phyloP scores from a whole-genome alignment of 2,797 vertebrate genomes.

The Oryzias sinensis region DNA sequence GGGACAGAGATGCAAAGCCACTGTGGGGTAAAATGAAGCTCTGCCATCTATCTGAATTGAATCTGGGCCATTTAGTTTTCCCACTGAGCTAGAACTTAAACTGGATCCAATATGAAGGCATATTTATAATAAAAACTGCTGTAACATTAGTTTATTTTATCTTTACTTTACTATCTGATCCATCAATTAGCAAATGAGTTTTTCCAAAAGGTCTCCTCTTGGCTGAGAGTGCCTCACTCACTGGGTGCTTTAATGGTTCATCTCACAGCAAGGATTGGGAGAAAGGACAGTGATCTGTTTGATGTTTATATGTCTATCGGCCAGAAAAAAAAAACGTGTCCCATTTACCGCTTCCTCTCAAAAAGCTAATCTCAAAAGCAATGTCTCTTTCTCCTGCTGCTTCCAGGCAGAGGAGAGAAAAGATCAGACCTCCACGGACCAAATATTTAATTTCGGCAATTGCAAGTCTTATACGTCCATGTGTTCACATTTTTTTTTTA shows the following conservation, averaged over 20 bases:
- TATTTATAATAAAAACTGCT: conserved; percentile 1
- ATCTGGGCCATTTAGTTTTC: conserved; percentile 48
- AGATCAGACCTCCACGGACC: conserved; percentile 14
- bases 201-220: conserved; percentile 26
- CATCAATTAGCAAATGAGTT: conserved; percentile 40
- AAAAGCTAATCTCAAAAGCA: conserved; percentile 35
- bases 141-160: conserved; percentile 16
- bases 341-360: conserved; percentile 46
- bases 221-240: conserved; percentile 29
- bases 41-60: conserved; percentile 48
- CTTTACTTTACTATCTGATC: conserved; percentile 14
- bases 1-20: conserved; percentile 57
- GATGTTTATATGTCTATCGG: conserved; percentile 60
- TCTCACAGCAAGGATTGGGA: conserved; percentile 38
- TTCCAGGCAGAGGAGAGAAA: conserved; percentile 1
- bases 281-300: conserved; percentile 53
- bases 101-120: conserved; percentile 16
- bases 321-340: conserved; percentile 46
- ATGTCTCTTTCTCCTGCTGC: conserved; percentile 35
- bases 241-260: conserved; percentile 60
- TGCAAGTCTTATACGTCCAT: conserved; percentile 19
- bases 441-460: neutral
- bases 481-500: conserved; percentile 13
- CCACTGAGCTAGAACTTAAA: conserved; percentile 32
- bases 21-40: conserved; percentile 42